Conservation (phyloP, 1,140 invertebrate genomes). For the fruit fly (Drosophila melanogaster) region DNA sequence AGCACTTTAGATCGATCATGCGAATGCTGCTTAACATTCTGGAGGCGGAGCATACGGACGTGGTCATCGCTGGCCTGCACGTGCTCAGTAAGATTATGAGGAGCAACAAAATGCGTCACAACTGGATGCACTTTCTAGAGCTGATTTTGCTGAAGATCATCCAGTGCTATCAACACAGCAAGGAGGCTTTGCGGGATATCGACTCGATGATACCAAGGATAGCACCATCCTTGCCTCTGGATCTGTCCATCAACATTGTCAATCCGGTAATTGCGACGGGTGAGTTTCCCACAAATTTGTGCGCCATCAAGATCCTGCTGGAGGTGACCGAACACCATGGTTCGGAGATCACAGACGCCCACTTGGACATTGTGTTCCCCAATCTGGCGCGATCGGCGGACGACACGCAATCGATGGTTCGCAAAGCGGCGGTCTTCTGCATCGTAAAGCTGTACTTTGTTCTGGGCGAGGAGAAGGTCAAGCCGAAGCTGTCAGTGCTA, state of each 20-base stretch:
- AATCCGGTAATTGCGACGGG: constrained; percentile 93
- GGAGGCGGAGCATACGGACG: constrained; percentile 88
- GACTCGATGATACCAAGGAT: constrained; percentile 88
- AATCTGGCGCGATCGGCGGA: constrained; percentile 94
- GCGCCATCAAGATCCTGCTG: constrained; percentile 96
- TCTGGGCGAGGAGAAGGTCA: constrained; percentile 92
- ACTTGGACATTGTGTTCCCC: constrained; percentile 93
- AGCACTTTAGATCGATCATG: constrained; percentile 89
- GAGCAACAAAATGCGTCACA: constrained; percentile 89
- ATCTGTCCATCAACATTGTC: constrained; percentile 87
- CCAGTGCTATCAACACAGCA: constrained; percentile 91
- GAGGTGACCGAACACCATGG: constrained; percentile 91
- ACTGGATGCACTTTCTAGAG: constrained; percentile 94
- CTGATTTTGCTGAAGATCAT: constrained; percentile 94
- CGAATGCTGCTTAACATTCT: constrained; percentile 91
- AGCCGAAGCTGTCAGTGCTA: constrained; percentile 91
- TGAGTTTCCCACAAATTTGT: constrained; percentile 93
- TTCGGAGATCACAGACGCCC: constrained; percentile 89
- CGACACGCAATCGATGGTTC: constrained; percentile 94
- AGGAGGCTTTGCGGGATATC: constrained; percentile 87
- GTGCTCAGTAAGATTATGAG: constrained; percentile 93
- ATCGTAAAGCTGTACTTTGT: constrained; percentile 96
- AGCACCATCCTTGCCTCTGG: constrained; percentile 89
- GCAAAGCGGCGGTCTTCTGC: constrained; percentile 97
- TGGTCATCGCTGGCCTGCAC: constrained; percentile 90